phyloP scores from a whole-genome alignment of 2,113 vertebrate species.

The Gavialis gangeticus region DNA sequence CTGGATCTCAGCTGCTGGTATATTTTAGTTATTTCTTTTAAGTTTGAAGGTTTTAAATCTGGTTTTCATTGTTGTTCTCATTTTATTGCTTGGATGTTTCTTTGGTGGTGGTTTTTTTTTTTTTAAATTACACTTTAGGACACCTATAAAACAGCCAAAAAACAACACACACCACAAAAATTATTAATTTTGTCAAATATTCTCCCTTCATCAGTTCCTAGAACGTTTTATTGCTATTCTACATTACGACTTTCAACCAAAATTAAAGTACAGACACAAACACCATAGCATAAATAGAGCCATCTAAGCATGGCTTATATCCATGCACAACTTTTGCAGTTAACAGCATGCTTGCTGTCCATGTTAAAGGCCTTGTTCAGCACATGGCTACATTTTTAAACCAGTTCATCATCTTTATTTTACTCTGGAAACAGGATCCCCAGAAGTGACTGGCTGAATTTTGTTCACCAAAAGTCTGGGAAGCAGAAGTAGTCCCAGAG shows the following conservation, averaged over 20 bases:
- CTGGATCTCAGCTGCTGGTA: slow-evolving; percentile 63
- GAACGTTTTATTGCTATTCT: neutral
- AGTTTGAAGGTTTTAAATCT: slow-evolving; percentile 66
- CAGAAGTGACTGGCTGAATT: neutral
- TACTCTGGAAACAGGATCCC: neutral
- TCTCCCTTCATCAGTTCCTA: neutral
- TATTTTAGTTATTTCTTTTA: neutral
- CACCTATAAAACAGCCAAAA: slow-evolving; percentile 57
- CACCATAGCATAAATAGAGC: neutral
- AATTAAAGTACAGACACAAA: neutral
- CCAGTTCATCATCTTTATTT: neutral
- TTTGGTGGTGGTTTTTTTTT: slow-evolving; percentile 76
- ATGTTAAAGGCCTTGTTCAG: neutral
- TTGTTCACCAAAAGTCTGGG: neutral
- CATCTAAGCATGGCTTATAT: neutral
- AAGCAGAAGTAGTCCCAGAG: neutral
- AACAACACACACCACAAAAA: neutral
- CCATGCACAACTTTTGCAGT: neutral
- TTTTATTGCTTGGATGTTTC: slow-evolving; percentile 81
- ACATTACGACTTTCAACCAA: neutral
- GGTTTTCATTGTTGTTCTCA: slow-evolving; percentile 45
- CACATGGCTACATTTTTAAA: neutral
- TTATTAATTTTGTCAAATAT: neutral
- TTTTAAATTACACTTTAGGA: slow-evolving; percentile 38
- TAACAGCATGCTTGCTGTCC: neutral